Base-by-base conservation (phyloP, 1,140 invertebrate genomes). In the Microplitis demolitor region DNA sequence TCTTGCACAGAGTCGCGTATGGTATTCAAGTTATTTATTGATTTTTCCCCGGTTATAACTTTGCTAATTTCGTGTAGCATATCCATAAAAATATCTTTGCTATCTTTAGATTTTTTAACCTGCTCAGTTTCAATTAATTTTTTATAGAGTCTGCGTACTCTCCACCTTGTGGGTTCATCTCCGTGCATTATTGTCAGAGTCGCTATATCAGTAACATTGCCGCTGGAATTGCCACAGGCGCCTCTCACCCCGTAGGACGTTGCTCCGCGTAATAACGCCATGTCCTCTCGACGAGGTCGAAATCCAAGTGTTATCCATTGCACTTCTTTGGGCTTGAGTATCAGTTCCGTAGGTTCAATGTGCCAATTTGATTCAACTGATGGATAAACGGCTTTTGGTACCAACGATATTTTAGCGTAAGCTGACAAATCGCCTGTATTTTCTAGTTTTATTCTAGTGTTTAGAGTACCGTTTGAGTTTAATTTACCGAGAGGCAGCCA, bases 401-500 rank as follows among this genome's bases (percentile, higher is more conserved):
- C 74, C 63, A 89, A 69, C 62, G 87, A 84, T 4, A 89, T 66
- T 77, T 87, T 87, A 3, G 81, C 81, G 72, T 88, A 90, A 58
- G 83, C 82, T 13, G 82, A 75, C 4, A 89, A 74, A 73, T 85
- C 85, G 9, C 89, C 89, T 4, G 64, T 83, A 74, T 89, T 89
- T 74, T 86, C 83, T 9, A 90, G 60, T 68, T 73, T 80, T 13
- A 90, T 85, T 73, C 76, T 84, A 6, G 83, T 78, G 16, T 79
- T 81, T 11, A 87, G 78, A 63, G 75, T 77, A 56, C 82, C 82
- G 58, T 79, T 83, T 5, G 82, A 80, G 72, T 84, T 85, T 5
- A 89, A 71, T 71, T 82, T 84, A 35, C 89, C 88, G 6, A 89
- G 74, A 0, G 87, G 86, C 16, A 89, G 74, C 87, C 87, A 88